Evolutionary conservation across 92 coral and sea anemone genomes (phyloP).

Genomic region (Phenganax marumi): DNA sequence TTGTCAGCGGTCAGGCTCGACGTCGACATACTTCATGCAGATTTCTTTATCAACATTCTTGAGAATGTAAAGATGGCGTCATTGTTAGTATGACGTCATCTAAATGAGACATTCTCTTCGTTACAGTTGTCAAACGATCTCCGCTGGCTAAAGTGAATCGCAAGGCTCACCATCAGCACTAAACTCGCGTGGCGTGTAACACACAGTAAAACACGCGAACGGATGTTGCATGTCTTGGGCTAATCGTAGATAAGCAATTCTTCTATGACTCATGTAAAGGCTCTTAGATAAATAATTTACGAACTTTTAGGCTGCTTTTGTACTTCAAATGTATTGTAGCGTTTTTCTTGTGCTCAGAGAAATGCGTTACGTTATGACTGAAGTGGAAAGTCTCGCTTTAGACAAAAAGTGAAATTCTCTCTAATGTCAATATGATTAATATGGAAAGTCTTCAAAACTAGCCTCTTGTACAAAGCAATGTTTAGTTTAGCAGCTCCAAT

Average conservation of each 20-base stretch:
- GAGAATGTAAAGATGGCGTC: constrained; percentile 31
- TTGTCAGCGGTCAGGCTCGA: constrained; percentile 25
- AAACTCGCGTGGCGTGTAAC: constrained; percentile 24
- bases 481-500: not conserved
- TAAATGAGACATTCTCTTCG: constrained; percentile 33
- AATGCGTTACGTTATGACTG: not conserved
- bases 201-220: constrained; percentile 25
- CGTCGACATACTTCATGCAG: constrained; percentile 3
- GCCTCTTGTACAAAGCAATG: not conserved
- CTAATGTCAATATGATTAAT: not conserved
- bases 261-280: not conserved
- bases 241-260: constrained; percentile 1
- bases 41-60: constrained; percentile 37
- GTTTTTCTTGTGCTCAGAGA: not conserved
- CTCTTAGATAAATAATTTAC: too few relatives aligned
- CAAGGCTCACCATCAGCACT: constrained; percentile 35
- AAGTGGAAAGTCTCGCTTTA: not conserved
- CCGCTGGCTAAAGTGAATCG: constrained; percentile 31
- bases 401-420: not conserved
- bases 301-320: too few relatives aligned
- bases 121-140: constrained; percentile 29
- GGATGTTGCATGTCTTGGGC: constrained; percentile 32
- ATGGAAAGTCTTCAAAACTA: not conserved
- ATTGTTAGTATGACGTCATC: not conserved
- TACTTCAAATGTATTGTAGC: too few relatives aligned